A percentile compares a stretch with the other conserved stretches of the same genome.
These are phyloP conservation scores for Phataginus tricuspis DNA, from an alignment of 2,797 vertebrate genomes.

Conservation along the genomic window DNA sequence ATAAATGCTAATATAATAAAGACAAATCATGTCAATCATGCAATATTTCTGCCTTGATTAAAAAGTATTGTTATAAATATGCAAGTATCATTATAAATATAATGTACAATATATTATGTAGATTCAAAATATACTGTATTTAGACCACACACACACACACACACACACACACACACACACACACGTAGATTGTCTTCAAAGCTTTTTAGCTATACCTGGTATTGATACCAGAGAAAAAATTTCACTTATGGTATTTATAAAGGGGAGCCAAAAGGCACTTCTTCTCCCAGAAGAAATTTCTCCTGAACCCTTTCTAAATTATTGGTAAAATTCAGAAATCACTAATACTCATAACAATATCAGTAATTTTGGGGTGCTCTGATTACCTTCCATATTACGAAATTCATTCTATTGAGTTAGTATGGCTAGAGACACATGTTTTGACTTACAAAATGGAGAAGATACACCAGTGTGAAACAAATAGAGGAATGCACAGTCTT, in stretches of 20 bases:
- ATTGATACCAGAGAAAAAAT: not conserved
- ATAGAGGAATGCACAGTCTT: not conserved
- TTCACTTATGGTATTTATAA: not conserved
- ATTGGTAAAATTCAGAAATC: not conserved
- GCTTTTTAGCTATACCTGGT: not conserved
- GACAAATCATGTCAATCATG: not conserved
- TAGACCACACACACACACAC: not conserved
- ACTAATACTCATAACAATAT: not conserved
- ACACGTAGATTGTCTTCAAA: not conserved
- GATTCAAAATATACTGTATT: not conserved
- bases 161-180: not conserved
- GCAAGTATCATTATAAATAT: not conserved
- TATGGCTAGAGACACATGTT: not conserved
- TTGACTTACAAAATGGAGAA: not conserved
- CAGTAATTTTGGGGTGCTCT: not conserved
- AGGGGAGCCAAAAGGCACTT: not conserved
- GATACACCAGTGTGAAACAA: not conserved
- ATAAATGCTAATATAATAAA: not conserved
- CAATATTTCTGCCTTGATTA: not conserved
- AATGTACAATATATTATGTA: not conserved
- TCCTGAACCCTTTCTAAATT: not conserved
- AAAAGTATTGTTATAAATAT: not conserved
- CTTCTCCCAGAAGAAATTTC: not conserved
- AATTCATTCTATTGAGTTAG: not conserved
- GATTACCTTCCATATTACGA: not conserved